Percentiles rank a stretch among this genome's conserved stretches.
Evolutionary conservation across 2,113 vertebrate species (phyloP).

Genomic region (Laticauda laticaudata): DNA sequence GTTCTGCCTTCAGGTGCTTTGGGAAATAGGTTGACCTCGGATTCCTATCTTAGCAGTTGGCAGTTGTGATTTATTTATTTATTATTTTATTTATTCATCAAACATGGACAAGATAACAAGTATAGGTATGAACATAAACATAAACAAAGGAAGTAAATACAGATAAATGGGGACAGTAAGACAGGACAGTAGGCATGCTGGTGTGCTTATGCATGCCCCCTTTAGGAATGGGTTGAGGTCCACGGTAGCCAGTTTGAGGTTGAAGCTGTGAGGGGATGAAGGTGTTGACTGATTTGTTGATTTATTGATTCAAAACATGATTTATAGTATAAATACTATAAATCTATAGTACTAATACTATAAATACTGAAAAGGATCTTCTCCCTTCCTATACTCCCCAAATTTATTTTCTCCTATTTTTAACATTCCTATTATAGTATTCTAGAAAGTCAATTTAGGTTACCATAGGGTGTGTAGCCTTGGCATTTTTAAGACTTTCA

Average conservation of each 20-base stretch:
- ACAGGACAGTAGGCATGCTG: no score
- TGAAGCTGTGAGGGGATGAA: no score
- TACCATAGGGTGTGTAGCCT: background rate
- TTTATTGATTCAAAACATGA: background rate
- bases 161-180: no score
- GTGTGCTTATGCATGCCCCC: no score
- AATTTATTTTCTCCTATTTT: background rate
- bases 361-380: no score
- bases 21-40: background rate
- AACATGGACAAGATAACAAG: no score
- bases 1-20: background rate
- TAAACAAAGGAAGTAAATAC: no score
- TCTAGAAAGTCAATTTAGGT: background rate
- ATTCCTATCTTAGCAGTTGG: background rate
- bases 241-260: no score
- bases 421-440: background rate
- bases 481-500: background rate
- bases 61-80: background rate
- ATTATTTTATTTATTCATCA: no score
- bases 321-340: background rate
- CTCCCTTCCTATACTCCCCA: background rate
- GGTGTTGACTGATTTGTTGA: background rate
- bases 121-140: no score
- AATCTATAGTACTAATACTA: no score
- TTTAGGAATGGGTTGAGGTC: no score